Evolutionary conservation across 2,888 invertebrate species (phyloP).

Genomic region (Lacanobia oleracea): DNA sequence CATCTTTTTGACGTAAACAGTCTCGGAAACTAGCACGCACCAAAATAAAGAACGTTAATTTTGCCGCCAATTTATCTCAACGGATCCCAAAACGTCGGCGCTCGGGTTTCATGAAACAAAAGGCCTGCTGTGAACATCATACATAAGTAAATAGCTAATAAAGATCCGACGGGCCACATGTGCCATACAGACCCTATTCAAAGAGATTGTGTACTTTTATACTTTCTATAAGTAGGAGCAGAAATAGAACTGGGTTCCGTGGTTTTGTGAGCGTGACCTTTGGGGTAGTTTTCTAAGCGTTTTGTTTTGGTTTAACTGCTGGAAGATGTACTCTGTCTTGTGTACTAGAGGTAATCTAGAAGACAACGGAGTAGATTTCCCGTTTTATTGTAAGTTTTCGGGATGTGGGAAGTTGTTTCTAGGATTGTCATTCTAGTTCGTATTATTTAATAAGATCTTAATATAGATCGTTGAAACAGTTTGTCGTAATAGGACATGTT

Average conservation of each 20-base stretch:
- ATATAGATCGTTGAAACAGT: too few species aligned
- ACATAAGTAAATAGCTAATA: constrained; percentile 62
- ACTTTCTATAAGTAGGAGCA: constrained; percentile 47
- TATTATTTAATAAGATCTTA: too few species aligned
- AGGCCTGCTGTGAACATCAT: constrained; percentile 51
- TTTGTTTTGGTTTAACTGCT: constrained; percentile 1
- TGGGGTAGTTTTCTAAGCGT: background rate
- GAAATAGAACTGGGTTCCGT: constrained; percentile 41
- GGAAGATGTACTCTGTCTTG: constrained; percentile 11
- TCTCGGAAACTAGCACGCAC: constrained; percentile 35
- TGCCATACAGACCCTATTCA: constrained; percentile 48
- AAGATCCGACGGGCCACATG: constrained; percentile 54
- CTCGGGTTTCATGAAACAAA: constrained; percentile 52
- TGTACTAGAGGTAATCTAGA: background rate
- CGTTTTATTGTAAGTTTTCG: background rate
- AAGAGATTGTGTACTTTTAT: constrained; percentile 54
- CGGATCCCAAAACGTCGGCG: constrained; percentile 39
- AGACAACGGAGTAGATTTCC: constrained; percentile 9
- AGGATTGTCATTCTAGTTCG: too few species aligned
- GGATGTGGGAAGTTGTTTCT: background rate
- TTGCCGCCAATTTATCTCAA: constrained; percentile 56
- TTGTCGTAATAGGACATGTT: too few species aligned
- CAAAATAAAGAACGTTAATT: constrained; percentile 43
- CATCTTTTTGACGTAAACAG: constrained; percentile 15
- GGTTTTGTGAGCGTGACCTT: constrained; percentile 1